A percentile compares a stretch with the other conserved stretches of the same genome.
These are phyloP conservation scores for Cyclopterus lumpus DNA, from an alignment of 2,797 vertebrate species.

Conservation along the genomic window DNA sequence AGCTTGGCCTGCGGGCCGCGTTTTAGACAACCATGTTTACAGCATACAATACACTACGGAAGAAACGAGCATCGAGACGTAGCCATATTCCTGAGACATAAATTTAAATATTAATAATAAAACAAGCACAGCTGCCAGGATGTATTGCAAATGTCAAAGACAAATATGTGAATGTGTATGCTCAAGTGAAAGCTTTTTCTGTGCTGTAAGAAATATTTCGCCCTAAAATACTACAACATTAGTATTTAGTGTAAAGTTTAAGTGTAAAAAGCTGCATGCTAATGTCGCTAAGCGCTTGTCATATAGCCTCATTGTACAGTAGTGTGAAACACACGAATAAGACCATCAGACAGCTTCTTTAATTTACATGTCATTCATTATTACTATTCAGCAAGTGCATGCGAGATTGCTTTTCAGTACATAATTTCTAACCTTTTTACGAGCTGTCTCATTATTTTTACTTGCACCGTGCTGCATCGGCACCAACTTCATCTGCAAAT, in stretches of 20 bases:
- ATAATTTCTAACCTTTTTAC: slow-evolving; percentile 61
- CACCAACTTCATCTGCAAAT: slow-evolving; percentile 59
- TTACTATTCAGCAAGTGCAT: slow-evolving; percentile 31
- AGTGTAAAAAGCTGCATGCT: not conserved
- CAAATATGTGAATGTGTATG: slow-evolving; percentile 16
- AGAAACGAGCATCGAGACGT: slow-evolving; percentile 29
- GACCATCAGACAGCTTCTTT: slow-evolving; percentile 17
- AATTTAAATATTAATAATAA: slow-evolving; percentile 57
- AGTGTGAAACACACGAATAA: slow-evolving; percentile 14
- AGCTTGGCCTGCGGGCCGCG: no score
- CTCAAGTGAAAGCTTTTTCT: not conserved
- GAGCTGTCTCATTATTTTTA: slow-evolving; percentile 67
- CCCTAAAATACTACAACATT: not conserved
- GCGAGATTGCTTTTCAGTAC: slow-evolving; percentile 24
- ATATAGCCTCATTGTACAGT: not conserved
- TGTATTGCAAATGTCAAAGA: slow-evolving; percentile 42
- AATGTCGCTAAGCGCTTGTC: slow-evolving; percentile 1
- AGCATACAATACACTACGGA: slow-evolving; percentile 6
- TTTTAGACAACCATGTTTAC: not conserved
- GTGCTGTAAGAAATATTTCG: not conserved
- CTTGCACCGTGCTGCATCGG: slow-evolving; percentile 30
- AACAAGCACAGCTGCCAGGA: slow-evolving; percentile 32
- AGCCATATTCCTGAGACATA: slow-evolving; percentile 29
- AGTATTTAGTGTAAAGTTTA: slow-evolving; percentile 1
- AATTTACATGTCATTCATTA: slow-evolving; percentile 38